A percentile compares a stretch with the other conserved stretches of the same genome.
Conservation (phyloP, 2,888 invertebrate species). For the Geophilus truncorum region DNA sequence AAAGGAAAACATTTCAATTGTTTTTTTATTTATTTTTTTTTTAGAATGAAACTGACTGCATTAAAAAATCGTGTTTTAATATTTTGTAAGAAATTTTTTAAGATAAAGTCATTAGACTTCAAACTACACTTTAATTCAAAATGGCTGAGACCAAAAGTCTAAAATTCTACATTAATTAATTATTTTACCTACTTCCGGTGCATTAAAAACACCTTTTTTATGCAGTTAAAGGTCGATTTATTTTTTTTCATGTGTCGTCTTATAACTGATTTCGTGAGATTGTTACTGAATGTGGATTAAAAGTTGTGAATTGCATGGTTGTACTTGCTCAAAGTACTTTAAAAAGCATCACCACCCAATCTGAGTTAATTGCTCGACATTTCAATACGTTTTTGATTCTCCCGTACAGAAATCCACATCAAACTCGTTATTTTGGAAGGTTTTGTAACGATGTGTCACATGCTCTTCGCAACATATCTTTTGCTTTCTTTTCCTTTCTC, state of each 20-base stretch:
- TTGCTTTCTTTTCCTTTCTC: neutral
- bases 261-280: too few species aligned
- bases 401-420: too few species aligned
- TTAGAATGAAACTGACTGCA: too few species aligned
- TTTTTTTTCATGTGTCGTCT: neutral
- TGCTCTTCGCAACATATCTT: slow-evolving; percentile 22
- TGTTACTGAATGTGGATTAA: neutral
- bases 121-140: too few species aligned
- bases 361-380: neutral
- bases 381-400: neutral
- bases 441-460: neutral
- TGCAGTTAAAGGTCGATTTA: too few species aligned
- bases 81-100: too few species aligned
- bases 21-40: neutral
- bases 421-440: slow-evolving; percentile 1
- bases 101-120: too few species aligned
- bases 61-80: neutral
- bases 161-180: too few species aligned
- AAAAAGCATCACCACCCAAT: neutral
- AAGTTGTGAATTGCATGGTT: slow-evolving; percentile 23
- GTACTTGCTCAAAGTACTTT: slow-evolving; percentile 21
- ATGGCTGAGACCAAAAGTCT: too few species aligned
- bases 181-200: too few species aligned
- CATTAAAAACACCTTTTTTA: too few species aligned
- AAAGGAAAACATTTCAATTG: too few species aligned